Conservation (phyloP, 2,888 invertebrate genomes). For the Tiliacea aurago region DNA sequence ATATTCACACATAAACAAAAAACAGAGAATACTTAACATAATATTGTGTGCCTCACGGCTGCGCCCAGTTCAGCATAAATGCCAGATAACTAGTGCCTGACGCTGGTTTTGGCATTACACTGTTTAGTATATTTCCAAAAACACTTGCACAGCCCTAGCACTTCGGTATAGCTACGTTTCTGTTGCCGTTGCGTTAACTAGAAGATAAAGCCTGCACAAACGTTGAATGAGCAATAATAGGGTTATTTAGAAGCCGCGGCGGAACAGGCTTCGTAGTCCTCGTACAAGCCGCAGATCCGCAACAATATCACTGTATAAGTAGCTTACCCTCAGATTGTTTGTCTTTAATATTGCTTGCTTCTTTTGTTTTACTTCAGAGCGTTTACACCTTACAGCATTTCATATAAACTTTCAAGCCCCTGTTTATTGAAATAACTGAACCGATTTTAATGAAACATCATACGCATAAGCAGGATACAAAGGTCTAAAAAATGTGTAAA, state of each 20-base stretch:
- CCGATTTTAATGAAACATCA: too few species aligned
- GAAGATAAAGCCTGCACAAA: constrained; percentile 69
- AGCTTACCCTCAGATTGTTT: constrained; percentile 34
- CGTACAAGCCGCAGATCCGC: constrained; percentile 11
- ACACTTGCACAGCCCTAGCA: constrained; percentile 29
- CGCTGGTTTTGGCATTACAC: too few species aligned
- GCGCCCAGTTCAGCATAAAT: too few species aligned
- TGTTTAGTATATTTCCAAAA: constrained; percentile 10
- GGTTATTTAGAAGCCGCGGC: constrained; percentile 54
- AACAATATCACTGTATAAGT: constrained; percentile 32
- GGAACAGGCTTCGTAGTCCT: constrained; percentile 8
- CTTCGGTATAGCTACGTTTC: constrained; percentile 52
- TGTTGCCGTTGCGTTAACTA: constrained; percentile 64
- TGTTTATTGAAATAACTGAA: too few species aligned
- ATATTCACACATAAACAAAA: too few species aligned
- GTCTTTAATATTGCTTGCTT: constrained; percentile 11
- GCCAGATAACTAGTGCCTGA: too few species aligned
- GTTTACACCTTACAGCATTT: too few species aligned
- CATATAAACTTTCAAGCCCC: too few species aligned
- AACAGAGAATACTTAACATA: too few species aligned
- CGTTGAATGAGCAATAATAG: constrained; percentile 70
- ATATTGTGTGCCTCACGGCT: too few species aligned
- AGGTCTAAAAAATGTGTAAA: too few species aligned
- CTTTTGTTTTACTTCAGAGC: constrained; percentile 33
- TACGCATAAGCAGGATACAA: too few species aligned